A percentile compares a stretch with the other conserved stretches of the same genome.
These are phyloP conservation scores for Agrochola lychnidis DNA, from an alignment of 2,888 invertebrate species.

Conservation along the genomic window DNA sequence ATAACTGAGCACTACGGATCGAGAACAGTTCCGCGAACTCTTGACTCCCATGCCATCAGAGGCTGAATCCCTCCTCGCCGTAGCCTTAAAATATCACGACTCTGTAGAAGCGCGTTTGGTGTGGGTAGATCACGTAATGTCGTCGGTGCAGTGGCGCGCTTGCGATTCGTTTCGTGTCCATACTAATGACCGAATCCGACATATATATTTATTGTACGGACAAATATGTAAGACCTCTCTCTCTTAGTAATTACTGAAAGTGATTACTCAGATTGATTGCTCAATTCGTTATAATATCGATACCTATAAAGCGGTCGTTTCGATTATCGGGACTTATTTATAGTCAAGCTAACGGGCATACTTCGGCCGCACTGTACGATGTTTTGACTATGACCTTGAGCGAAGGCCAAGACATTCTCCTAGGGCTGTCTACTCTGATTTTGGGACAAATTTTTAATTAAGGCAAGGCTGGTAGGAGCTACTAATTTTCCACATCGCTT, in stretches of 20 bases:
- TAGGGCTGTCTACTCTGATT: slow-evolving; percentile 36
- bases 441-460: slow-evolving; percentile 47
- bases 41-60: too few species aligned
- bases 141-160: too few species aligned
- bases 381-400: slow-evolving; percentile 54
- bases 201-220: slow-evolving; percentile 3
- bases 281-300: slow-evolving; percentile 34
- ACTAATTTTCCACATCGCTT: slow-evolving; percentile 54
- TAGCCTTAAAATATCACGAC: too few species aligned
- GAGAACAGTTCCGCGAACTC: too few species aligned
- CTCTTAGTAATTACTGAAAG: slow-evolving; percentile 24
- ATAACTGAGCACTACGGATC: too few species aligned
- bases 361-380: slow-evolving; percentile 20
- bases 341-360: slow-evolving; percentile 21
- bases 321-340: slow-evolving; percentile 50
- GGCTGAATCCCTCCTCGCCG: too few species aligned
- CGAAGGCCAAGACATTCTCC: slow-evolving; percentile 14
- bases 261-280: slow-evolving; percentile 36
- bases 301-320: slow-evolving; percentile 28
- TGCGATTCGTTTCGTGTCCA: too few species aligned
- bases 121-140: too few species aligned
- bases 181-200: too few species aligned
- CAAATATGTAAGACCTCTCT: background rate
- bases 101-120: too few species aligned
- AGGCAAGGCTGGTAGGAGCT: slow-evolving; percentile 5